These are phyloP conservation scores for Lutjanus campechanus DNA, from an alignment of 2,797 vertebrate genomes.

Conservation along the genomic window DNA sequence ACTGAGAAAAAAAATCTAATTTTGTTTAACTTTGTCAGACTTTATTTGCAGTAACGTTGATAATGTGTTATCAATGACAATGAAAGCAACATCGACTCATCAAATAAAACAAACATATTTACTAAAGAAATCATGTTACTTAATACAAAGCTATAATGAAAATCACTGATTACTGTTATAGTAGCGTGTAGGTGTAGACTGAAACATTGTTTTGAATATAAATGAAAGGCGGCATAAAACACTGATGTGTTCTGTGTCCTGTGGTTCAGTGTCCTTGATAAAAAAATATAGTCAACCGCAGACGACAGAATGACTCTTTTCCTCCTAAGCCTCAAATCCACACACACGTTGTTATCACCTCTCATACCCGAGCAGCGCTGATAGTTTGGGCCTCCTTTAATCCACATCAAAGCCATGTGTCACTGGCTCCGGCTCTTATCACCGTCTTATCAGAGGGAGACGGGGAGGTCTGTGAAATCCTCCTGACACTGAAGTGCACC, in stretches of 20 bases:
- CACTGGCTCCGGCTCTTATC: constrained; percentile 32
- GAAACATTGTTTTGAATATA: not conserved
- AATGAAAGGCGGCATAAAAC: not conserved
- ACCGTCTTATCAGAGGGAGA: constrained; percentile 5
- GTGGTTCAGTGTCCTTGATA: not conserved
- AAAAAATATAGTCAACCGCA: not conserved
- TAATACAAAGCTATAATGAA: not conserved
- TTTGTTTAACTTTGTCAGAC: not conserved
- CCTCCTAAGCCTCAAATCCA: not conserved
- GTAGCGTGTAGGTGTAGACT: not conserved
- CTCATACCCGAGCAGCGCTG: not conserved
- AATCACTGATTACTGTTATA: not conserved
- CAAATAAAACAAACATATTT: not conserved
- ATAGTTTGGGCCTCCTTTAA: constrained; percentile 28
- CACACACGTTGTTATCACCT: constrained; percentile 31
- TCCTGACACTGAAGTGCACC: constrained; percentile 14
- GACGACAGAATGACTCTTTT: not conserved
- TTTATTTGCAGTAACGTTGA: not conserved
- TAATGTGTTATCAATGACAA: not conserved
- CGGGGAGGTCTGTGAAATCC: constrained; percentile 34
- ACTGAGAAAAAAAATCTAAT: not conserved
- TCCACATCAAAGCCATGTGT: constrained; percentile 34
- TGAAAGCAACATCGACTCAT: not conserved
- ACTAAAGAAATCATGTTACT: not conserved
- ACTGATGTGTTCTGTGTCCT: not conserved